Base-by-base conservation (phyloP, 1,140 invertebrate genomes). In the Ephestia elutella region DNA sequence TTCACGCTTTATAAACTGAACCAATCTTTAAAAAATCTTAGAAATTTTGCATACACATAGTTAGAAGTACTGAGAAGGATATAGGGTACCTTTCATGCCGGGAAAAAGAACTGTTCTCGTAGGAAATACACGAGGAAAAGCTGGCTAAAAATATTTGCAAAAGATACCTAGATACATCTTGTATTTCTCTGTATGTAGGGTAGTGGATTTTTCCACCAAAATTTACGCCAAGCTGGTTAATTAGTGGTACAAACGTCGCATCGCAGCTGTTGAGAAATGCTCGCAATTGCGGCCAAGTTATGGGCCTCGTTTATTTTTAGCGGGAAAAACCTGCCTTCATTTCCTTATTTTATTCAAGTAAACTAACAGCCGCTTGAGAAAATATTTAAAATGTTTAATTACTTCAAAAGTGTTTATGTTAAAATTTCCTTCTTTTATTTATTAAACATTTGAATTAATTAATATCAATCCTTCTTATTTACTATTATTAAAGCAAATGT, bases 231-330 rank as follows among this genome's bases (percentile, higher is more conserved):
- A 57, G 60, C 59, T 57, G 66, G 71, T 73, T 76, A 76, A 76
- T 76, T 76, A 76, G 74, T 51, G 59, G 62, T 60, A 56, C 50
- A 20, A 55, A 48, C 51, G 60, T 66, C 65, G 59, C 61, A 62
- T 62, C 62, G 49, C 74, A 76, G 70, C 69, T 73, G 74, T 62
- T 71, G 68, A 76, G 66, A 68, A 72, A 73, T 73, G 60, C 59
- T 59, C 55, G 71, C 70, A 74, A 73, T 76, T 76, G 71, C 64
- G 74, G 67, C 65, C 67, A 65, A 71, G 69, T 76, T 76, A 73
- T 73, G 74, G 60, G 59, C 57, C 65, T 70, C 71, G 67, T 73
- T 73, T 76, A 71, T 70, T 70, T 76, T 72, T 65, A 68, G 57
- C 62, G 18, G 63, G 63, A 73, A 72, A 44, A 69, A 63, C 59